Conservation (phyloP, 2,888 invertebrate genomes). For the Odiellus spinosus region DNA sequence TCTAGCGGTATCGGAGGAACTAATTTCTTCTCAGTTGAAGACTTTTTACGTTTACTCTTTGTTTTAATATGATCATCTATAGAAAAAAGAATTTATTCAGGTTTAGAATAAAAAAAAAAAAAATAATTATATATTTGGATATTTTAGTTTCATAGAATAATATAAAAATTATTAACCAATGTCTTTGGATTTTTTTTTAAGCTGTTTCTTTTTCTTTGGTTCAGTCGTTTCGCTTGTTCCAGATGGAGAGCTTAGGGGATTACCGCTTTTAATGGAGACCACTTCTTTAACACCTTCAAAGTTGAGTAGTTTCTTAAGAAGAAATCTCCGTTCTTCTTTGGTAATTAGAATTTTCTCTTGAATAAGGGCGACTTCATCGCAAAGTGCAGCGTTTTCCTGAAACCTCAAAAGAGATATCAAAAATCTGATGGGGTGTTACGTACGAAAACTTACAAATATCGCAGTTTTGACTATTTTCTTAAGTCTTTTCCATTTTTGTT, state of each 20-base stretch:
- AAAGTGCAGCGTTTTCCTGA: conserved; percentile 2
- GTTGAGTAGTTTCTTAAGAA: too few relatives aligned
- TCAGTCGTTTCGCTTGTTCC: neutral
- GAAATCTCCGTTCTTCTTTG: conserved; percentile 52
- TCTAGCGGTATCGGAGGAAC: conserved; percentile 49
- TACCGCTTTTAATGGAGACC: neutral
- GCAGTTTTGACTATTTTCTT: too few relatives aligned
- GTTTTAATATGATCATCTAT: conserved; percentile 15
- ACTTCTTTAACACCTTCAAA: too few relatives aligned
- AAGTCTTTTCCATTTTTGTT: too few relatives aligned
- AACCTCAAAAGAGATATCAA: too few relatives aligned
- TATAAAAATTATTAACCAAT: conserved; percentile 1
- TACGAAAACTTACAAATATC: too few relatives aligned
- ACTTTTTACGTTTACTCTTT: conserved; percentile 18
- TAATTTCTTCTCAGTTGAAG: conserved; percentile 27
- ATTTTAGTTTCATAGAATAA: neutral
- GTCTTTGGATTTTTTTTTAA: neutral
- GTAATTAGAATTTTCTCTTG: conserved; percentile 50
- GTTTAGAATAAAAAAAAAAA: neutral
- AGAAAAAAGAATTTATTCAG: conserved; percentile 2
- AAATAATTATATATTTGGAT: neutral
- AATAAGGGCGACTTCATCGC: conserved; percentile 3
- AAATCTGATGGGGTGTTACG: too few relatives aligned
- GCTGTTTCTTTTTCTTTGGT: conserved; percentile 1
- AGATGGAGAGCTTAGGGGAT: neutral